phyloP scores from a whole-genome alignment of 2,113 vertebrate genomes.

The Cyphomyrus plagiostoma region DNA sequence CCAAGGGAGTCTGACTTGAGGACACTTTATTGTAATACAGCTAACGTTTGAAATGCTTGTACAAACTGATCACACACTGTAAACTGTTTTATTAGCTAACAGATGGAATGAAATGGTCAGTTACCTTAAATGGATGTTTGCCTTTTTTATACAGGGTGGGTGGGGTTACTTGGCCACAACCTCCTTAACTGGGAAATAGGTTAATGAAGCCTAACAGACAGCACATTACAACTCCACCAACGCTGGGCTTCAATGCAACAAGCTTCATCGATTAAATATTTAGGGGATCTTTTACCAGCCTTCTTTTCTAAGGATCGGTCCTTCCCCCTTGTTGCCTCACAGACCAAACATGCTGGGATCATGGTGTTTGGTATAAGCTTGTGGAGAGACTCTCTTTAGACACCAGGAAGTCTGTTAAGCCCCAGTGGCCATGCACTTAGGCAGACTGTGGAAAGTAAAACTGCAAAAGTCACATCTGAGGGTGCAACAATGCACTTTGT shows the following conservation, averaged over 20 bases:
- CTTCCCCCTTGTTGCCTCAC: not conserved
- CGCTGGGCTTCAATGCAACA: not conserved
- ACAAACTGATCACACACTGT: not conserved
- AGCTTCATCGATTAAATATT: not conserved
- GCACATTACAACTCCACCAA: not conserved
- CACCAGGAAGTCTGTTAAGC: not conserved
- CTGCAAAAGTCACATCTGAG: not conserved
- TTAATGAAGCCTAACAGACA: not conserved
- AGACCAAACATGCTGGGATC: not conserved
- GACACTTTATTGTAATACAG: not conserved
- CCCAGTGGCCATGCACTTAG: not conserved
- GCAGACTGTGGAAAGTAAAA: not conserved
- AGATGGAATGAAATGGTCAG: constrained; percentile 1
- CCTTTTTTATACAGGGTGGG: not conserved
- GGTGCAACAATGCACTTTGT: not conserved
- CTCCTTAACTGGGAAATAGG: not conserved
- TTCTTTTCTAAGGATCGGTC: not conserved
- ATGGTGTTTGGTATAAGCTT: not conserved
- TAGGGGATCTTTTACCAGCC: not conserved
- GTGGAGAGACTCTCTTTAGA: not conserved
- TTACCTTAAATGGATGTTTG: not conserved
- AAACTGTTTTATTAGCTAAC: not conserved
- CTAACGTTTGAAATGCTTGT: not conserved
- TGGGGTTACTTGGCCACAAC: not conserved
- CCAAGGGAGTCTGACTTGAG: not conserved